Evolutionary conservation across 2,797 vertebrate species (phyloP).

Genomic region (Sparidentex hasta): DNA sequence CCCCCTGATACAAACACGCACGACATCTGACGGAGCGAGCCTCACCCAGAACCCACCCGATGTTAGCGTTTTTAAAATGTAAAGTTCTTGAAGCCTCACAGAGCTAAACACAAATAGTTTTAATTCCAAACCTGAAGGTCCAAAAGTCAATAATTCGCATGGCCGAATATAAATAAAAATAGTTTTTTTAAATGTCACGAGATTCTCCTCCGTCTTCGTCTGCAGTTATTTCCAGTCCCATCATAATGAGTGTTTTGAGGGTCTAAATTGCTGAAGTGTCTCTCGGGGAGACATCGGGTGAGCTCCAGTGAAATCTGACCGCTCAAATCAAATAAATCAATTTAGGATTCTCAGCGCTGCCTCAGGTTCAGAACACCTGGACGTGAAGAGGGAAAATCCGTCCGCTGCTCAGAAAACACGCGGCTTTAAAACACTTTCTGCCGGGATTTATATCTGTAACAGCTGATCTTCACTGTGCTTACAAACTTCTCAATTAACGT

Average conservation of each 20-base stretch:
- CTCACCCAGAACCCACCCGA: neutral
- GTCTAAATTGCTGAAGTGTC: neutral
- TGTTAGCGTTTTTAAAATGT: neutral
- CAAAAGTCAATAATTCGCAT: neutral
- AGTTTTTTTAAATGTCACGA: neutral
- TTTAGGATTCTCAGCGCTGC: conserved; percentile 10
- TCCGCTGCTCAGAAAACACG: neutral
- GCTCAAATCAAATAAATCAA: conserved; percentile 24
- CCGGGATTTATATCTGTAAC: neutral
- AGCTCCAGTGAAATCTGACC: conserved; percentile 29
- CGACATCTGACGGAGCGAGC: neutral
- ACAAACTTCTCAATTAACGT: no score
- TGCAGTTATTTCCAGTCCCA: neutral
- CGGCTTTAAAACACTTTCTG: neutral
- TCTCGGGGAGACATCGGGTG: neutral
- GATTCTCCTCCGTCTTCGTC: neutral
- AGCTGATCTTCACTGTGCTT: no score
- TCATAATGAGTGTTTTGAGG: neutral
- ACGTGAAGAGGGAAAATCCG: neutral
- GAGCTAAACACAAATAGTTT: neutral
- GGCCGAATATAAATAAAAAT: neutral
- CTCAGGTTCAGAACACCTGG: conserved; percentile 38
- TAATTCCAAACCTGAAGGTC: neutral
- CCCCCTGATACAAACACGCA: neutral
- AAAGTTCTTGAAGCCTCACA: neutral